Conservation (phyloP, 2,888 invertebrate genomes). For the Erynnis tages region DNA sequence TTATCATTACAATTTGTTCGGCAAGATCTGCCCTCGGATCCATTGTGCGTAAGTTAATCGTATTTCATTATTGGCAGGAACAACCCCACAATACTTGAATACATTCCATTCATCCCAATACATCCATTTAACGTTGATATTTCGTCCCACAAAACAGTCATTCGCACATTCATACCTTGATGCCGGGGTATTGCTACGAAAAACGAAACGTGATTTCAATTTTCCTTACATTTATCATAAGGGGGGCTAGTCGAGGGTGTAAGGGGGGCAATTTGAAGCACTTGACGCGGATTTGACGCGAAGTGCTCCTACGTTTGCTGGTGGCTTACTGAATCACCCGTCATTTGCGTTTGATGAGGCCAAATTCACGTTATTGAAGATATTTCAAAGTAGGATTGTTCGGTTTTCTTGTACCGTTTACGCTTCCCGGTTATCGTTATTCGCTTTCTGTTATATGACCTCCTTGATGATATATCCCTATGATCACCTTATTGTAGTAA, state of each 20-base stretch:
- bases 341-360: constrained; percentile 61
- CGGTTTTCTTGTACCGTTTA: constrained; percentile 29
- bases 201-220: constrained; percentile 67
- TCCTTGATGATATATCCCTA: too few species aligned
- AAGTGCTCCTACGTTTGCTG: constrained; percentile 61
- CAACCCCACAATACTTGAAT: constrained; percentile 32
- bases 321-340: constrained; percentile 62
- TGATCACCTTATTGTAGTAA: too few species aligned
- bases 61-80: constrained; percentile 27
- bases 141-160: constrained; percentile 45
- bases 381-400: constrained; percentile 46
- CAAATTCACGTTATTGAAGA: constrained; percentile 54
- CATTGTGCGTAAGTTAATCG: constrained; percentile 23
- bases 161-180: constrained; percentile 47
- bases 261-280: constrained; percentile 56
- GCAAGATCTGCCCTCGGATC: background rate
- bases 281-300: constrained; percentile 66
- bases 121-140: constrained; percentile 49
- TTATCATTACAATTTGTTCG: constrained; percentile 32
- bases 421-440: constrained; percentile 7
- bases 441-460: too few species aligned
- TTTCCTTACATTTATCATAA: constrained; percentile 66
- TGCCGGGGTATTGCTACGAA: constrained; percentile 46
- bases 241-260: constrained; percentile 34
- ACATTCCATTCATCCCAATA: constrained; percentile 37